phyloP scores from a whole-genome alignment of 92 coral and sea anemone species.

The Paramuricea clavata region DNA sequence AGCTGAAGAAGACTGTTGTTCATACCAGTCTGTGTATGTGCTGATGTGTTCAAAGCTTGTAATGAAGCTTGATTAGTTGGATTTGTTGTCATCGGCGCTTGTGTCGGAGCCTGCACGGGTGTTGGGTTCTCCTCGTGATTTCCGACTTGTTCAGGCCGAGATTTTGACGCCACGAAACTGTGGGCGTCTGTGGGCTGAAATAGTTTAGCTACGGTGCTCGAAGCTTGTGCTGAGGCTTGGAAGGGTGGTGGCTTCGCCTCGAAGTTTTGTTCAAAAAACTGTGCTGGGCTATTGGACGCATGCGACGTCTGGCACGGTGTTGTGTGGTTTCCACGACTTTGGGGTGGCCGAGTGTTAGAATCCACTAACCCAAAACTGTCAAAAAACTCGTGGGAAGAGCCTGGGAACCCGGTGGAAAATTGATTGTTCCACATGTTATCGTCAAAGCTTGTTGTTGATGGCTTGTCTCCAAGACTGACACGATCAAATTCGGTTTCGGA shows the following conservation, averaged over 20 bases:
- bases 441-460: not conserved
- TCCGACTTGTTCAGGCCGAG: too few species aligned
- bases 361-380: slow-evolving; percentile 5
- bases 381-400: slow-evolving; percentile 20
- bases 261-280: not conserved
- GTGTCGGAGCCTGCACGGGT: not conserved
- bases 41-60: not conserved
- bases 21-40: too few species aligned
- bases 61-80: too few species aligned
- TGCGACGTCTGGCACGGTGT: not conserved
- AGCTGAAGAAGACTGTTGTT: too few species aligned
- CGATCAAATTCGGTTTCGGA: too few species aligned
- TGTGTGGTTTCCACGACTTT: not conserved
- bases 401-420: not conserved
- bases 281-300: not conserved
- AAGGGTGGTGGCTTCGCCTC: not conserved
- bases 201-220: too few species aligned
- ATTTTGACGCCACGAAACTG: too few species aligned
- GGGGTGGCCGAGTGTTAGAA: not conserved
- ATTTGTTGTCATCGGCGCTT: too few species aligned
- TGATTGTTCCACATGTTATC: not conserved
- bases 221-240: not conserved
- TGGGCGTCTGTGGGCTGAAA: too few species aligned
- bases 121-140: not conserved
- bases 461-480: too few species aligned